phyloP scores from a whole-genome alignment of 2,797 vertebrate genomes.

The Carcharodon carcharias region DNA sequence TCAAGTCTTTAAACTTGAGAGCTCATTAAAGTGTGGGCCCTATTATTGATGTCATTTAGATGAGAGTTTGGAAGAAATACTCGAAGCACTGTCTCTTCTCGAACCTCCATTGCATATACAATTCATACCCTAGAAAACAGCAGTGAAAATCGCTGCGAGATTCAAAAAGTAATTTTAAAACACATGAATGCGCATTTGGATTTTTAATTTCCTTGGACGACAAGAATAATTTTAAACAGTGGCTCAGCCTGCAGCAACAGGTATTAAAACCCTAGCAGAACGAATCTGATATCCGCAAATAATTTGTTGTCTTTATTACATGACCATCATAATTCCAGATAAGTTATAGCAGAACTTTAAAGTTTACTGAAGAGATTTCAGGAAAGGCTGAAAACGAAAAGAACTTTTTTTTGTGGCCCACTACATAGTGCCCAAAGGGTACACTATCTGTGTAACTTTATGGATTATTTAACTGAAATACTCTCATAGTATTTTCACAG shows the following conservation, averaged over 20 bases:
- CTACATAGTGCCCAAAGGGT: too few relatives aligned
- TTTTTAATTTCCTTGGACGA: conserved; percentile 14
- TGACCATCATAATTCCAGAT: background rate
- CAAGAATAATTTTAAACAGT: background rate
- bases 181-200: background rate
- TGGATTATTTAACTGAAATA: background rate
- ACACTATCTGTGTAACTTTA: background rate
- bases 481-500: background rate
- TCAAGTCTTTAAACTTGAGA: conserved; percentile 99
- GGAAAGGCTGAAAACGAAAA: background rate
- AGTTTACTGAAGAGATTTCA: background rate
- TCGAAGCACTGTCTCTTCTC: conserved; percentile 46
- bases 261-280: background rate
- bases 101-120: background rate
- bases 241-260: background rate
- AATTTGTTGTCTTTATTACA: background rate
- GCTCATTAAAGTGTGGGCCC: conserved; percentile 97
- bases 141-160: conserved; percentile 4
- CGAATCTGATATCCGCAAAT: background rate
- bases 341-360: background rate
- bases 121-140: background rate
- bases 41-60: conserved; percentile 90
- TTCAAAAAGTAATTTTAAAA: conserved; percentile 29
- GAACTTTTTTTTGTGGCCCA: background rate
- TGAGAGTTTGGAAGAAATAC: conserved; percentile 73